phyloP scores from a whole-genome alignment of 2,113 vertebrate genomes.

The Coptodon bakossiorum region DNA sequence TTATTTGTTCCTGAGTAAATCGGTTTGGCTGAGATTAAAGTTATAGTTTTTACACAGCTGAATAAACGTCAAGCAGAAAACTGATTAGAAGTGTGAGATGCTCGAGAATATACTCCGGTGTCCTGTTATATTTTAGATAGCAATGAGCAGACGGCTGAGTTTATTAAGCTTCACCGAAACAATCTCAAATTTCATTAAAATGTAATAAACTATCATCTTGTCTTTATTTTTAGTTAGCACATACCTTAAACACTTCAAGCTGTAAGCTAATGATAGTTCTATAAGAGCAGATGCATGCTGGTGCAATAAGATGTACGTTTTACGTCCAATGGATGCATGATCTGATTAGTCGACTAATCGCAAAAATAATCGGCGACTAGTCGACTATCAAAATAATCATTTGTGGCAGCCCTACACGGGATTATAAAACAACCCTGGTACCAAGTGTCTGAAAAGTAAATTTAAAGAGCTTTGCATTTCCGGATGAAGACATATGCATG shows the following conservation, averaged over 20 bases:
- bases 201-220: no score
- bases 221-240: no score
- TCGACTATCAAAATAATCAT: not conserved
- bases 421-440: not conserved
- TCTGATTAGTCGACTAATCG: not conserved
- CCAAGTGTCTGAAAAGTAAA: not conserved
- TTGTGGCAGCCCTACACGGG: rapidly evolving
- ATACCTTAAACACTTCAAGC: rapidly evolving
- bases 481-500: rapidly evolving
- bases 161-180: no score
- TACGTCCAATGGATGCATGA: not conserved
- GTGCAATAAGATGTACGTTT: not conserved
- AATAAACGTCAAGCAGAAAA: rapidly evolving
- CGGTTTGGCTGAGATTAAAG: no score
- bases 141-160: no score
- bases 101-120: no score
- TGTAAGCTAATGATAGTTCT: rapidly evolving
- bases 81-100: not conserved
- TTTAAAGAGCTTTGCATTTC: not conserved
- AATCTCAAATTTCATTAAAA: no score
- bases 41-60: no score
- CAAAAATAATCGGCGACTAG: not conserved
- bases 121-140: no score
- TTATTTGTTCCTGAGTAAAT: no score
- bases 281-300: not conserved